Percentiles rank a stretch among this genome's conserved stretches.
phyloP scores from a whole-genome alignment of 37 sponge, comb jelly and placozoan species.

The Theonella swinhoei region DNA sequence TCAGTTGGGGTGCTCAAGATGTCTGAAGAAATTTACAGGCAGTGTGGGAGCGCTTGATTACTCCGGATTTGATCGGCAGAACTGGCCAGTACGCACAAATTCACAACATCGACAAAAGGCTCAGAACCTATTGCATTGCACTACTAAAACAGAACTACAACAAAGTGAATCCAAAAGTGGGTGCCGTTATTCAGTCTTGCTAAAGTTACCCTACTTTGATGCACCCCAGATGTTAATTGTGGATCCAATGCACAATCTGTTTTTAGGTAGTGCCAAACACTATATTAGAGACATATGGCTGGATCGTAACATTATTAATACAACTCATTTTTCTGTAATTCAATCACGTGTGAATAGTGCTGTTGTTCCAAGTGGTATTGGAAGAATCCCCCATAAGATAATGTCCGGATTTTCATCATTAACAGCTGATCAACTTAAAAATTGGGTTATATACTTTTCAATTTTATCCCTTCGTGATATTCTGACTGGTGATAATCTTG shows the following conservation, averaged over 20 bases:
- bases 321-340: neutral
- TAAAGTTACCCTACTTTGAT: constrained; percentile 30
- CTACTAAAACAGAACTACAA: constrained; percentile 1
- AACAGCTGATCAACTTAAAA: neutral
- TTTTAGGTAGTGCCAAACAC: constrained; percentile 21
- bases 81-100: constrained; percentile 9
- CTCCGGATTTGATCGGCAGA: constrained; percentile 31
- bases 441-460: neutral
- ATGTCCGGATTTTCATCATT: constrained; percentile 5
- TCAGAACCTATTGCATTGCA: neutral
- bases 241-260: constrained; percentile 48
- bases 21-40: constrained; percentile 27
- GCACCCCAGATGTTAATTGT: neutral
- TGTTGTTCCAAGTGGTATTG: constrained; percentile 27
- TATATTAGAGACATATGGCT: neutral
- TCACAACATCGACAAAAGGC: neutral
- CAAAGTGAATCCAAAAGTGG: constrained; percentile 12
- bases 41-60: constrained; percentile 2
- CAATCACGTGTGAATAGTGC: neutral
- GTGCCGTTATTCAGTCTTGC: constrained; percentile 4
- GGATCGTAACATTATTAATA: neutral
- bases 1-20: constrained; percentile 31
- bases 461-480: neutral
- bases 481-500: neutral
- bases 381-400: too few relatives aligned